These are phyloP conservation scores for Drosophila conformis DNA, from an alignment of 2,888 invertebrate genomes.

Conservation along the genomic window DNA sequence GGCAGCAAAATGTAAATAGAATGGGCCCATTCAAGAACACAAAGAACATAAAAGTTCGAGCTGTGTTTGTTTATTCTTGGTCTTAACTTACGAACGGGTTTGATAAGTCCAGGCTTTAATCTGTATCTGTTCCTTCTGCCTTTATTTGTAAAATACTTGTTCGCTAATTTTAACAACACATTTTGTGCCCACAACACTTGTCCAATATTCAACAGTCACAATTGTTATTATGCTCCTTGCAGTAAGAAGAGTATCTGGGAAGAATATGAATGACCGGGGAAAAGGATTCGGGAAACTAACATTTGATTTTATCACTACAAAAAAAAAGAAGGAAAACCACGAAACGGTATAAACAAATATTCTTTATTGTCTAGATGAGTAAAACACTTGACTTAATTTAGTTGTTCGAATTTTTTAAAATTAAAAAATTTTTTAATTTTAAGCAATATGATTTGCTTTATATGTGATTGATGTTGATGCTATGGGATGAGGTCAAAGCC, in stretches of 20 bases:
- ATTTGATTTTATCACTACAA: background rate
- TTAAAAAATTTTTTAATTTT: too few species aligned
- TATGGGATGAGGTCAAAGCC: background rate
- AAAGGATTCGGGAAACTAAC: background rate
- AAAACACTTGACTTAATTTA: conserved; percentile 22
- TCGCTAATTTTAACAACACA: background rate
- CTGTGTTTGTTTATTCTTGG: background rate
- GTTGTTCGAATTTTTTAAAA: background rate
- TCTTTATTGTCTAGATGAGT: background rate
- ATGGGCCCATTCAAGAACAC: background rate
- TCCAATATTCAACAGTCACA: background rate
- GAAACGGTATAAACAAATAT: background rate
- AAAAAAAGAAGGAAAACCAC: background rate
- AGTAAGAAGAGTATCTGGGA: background rate
- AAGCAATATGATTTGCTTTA: too few species aligned
- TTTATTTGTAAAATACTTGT: background rate
- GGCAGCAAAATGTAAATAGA: background rate
- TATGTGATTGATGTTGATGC: background rate
- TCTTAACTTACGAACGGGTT: background rate
- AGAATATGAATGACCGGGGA: background rate
- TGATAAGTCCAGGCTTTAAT: background rate
- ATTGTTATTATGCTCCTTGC: background rate
- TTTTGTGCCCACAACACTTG: background rate
- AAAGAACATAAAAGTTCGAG: background rate
- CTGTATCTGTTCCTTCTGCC: background rate